These are phyloP conservation scores for Scaptomyza tumidula DNA, from an alignment of 2,888 invertebrate species.

Conservation along the genomic window DNA sequence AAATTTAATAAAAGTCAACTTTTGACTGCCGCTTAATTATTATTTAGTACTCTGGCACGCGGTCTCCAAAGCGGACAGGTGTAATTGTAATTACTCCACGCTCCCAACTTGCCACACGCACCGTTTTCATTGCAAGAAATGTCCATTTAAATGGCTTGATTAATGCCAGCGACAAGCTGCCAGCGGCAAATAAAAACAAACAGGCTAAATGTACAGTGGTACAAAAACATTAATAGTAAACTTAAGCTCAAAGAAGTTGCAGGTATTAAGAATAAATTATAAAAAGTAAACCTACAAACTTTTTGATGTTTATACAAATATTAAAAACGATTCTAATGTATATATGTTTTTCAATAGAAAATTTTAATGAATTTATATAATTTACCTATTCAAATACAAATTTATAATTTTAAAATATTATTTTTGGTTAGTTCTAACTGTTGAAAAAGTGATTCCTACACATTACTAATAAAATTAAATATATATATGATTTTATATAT, in stretches of 20 bases:
- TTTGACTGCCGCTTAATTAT: constrained; percentile 75
- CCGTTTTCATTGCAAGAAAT: constrained; percentile 63
- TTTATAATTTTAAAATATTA: too few species aligned
- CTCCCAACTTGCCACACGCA: constrained; percentile 17
- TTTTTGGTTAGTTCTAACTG: too few species aligned
- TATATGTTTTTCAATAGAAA: too few species aligned
- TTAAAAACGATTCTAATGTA: too few species aligned
- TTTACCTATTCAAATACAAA: too few species aligned
- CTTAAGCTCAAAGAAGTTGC: too few species aligned
- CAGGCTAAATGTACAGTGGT: constrained; percentile 49
- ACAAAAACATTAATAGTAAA: background rate
- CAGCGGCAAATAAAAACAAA: constrained; percentile 15
- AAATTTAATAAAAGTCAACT: constrained; percentile 76
- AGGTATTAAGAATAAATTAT: background rate
- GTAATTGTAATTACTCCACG: constrained; percentile 76
- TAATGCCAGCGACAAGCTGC: constrained; percentile 70
- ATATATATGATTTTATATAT: too few species aligned
- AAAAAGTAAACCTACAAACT: background rate
- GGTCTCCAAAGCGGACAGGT: constrained; percentile 60
- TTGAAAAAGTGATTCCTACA: too few species aligned
- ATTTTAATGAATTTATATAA: too few species aligned
- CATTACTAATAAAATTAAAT: too few species aligned
- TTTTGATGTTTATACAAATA: too few species aligned
- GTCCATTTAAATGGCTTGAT: constrained; percentile 80
- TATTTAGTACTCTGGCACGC: constrained; percentile 75